Percentiles rank a stretch among this genome's conserved stretches.
These are phyloP conservation scores for Tetramorium simillimum DNA, from an alignment of 1,140 invertebrate genomes.

Conservation along the genomic window DNA sequence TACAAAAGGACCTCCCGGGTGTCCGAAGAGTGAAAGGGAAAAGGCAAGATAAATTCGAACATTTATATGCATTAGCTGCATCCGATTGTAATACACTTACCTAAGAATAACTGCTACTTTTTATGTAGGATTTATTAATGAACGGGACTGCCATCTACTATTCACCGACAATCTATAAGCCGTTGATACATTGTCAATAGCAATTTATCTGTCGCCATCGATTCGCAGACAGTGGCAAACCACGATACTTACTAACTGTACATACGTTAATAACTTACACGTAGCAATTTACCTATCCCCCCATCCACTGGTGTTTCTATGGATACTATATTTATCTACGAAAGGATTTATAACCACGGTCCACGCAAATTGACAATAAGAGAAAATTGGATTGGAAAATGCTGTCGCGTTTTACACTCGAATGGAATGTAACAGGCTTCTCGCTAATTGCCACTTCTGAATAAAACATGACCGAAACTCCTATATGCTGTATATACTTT, in stretches of 20 bases:
- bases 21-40: background rate
- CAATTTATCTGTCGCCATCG: conserved; percentile 35
- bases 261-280: conserved; percentile 36
- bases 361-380: conserved; percentile 23
- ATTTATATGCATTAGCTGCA: background rate
- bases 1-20: too few species aligned
- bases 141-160: background rate
- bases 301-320: conserved; percentile 1
- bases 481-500: background rate
- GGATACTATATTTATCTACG: background rate
- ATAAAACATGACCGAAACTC: background rate
- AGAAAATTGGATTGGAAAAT: background rate
- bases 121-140: conserved; percentile 33
- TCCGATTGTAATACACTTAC: background rate
- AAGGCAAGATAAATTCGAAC: background rate
- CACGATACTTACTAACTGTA: background rate
- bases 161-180: conserved; percentile 35
- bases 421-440: background rate
- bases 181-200: conserved; percentile 41
- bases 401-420: background rate
- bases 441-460: background rate
- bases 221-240: conserved; percentile 4
- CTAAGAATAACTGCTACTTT: background rate
- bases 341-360: conserved; percentile 25
- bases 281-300: conserved; percentile 17